Evolutionary conservation across 2,797 vertebrate genomes (phyloP).

Genomic region (Leuciscus waleckii): DNA sequence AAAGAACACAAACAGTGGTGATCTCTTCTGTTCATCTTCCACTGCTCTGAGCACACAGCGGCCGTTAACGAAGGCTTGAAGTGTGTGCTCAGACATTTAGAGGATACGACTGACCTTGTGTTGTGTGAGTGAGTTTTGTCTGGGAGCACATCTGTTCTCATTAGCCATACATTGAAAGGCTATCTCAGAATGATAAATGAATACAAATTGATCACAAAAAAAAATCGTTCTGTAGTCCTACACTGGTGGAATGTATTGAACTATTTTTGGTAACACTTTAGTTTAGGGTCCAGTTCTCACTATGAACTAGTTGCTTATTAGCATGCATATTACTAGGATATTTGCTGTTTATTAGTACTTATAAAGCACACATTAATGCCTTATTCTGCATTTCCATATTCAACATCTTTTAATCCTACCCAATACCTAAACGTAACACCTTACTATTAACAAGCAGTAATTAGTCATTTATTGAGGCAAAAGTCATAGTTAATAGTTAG

Average conservation of each 20-base stretch:
- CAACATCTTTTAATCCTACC: too few species aligned
- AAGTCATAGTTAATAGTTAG: too few species aligned
- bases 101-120: constrained; percentile 32
- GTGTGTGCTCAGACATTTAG: constrained; percentile 40
- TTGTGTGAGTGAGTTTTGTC: constrained; percentile 22
- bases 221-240: background rate
- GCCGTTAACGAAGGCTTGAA: background rate
- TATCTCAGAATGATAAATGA: constrained; percentile 41
- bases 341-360: too few species aligned
- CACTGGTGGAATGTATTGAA: constrained; percentile 10
- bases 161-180: constrained; percentile 44
- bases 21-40: background rate
- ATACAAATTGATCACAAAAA: constrained; percentile 37
- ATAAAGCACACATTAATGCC: too few species aligned
- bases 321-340: too few species aligned
- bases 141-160: constrained; percentile 50
- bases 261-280: background rate
- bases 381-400: too few species aligned
- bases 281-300: too few species aligned
- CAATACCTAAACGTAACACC: too few species aligned
- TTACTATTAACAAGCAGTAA: too few species aligned
- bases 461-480: too few species aligned
- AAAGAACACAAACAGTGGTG: constrained; percentile 17
- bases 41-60: background rate
- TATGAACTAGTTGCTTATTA: too few species aligned